Conservation (phyloP, 1,140 invertebrate species). For the Calephelis virginiensis region DNA sequence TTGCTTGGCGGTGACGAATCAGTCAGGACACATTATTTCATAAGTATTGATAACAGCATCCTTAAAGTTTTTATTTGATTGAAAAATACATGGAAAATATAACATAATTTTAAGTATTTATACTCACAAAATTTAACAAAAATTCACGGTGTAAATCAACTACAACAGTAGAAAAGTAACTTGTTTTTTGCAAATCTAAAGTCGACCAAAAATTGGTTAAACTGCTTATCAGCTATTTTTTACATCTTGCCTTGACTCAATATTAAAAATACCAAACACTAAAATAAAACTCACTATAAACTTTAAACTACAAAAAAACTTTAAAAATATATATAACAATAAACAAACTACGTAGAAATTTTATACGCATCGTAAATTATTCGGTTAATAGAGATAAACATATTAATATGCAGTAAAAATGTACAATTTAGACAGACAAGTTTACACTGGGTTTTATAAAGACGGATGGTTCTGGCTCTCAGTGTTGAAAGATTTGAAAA, state of each 20-base stretch:
- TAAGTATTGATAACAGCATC: neutral
- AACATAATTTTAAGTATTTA: too few species aligned
- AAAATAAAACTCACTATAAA: neutral
- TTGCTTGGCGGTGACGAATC: too few species aligned
- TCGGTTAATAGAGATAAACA: slow-evolving; percentile 56
- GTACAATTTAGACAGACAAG: slow-evolving; percentile 57
- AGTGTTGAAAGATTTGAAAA: slow-evolving; percentile 65
- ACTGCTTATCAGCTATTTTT: too few species aligned
- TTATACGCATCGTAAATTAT: slow-evolving; percentile 64
- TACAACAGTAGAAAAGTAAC: too few species aligned
- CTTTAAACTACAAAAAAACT: neutral
- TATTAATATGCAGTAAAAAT: slow-evolving; percentile 67
- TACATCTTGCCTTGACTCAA: neutral
- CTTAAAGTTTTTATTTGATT: too few species aligned
- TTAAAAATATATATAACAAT: slow-evolving; percentile 11
- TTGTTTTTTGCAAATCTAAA: too few species aligned
- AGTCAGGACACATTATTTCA: too few species aligned
- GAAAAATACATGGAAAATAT: too few species aligned
- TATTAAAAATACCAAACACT: neutral
- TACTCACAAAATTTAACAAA: too few species aligned
- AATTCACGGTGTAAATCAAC: too few species aligned
- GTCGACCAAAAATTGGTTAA: too few species aligned
- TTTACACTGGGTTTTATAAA: slow-evolving; percentile 70
- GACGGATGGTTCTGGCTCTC: slow-evolving; percentile 60
- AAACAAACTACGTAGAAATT: slow-evolving; percentile 29